Evolutionary conservation across 2,797 vertebrate genomes (phyloP).

Genomic region (Myotis vivesi): DNA sequence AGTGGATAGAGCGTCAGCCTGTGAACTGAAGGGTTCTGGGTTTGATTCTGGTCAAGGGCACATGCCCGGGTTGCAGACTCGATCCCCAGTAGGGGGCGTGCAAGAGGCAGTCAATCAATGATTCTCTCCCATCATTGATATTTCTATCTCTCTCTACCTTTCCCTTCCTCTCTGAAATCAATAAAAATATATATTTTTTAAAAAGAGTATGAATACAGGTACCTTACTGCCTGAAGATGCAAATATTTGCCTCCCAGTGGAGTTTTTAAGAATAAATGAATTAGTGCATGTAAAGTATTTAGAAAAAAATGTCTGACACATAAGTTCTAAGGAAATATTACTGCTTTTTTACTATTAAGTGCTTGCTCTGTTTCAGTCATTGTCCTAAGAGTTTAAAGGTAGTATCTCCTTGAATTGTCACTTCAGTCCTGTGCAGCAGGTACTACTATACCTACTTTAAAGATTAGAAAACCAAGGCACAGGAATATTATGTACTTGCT

Average conservation of each 20-base stretch:
- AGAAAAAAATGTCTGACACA: background rate
- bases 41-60: too few species aligned
- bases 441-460: background rate
- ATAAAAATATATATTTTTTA: too few species aligned
- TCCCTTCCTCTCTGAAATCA: too few species aligned
- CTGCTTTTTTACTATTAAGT: background rate
- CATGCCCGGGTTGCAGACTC: too few species aligned
- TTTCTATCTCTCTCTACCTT: too few species aligned
- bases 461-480: background rate
- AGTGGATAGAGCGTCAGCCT: too few species aligned
- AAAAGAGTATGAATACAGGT: background rate
- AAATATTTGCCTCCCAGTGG: background rate
- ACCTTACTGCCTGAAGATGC: background rate
- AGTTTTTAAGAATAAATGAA: background rate
- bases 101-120: too few species aligned
- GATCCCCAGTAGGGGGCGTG: too few species aligned
- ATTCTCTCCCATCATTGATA: too few species aligned
- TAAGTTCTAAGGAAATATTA: background rate
- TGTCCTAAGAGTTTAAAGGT: background rate
- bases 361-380: background rate
- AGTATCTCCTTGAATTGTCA: background rate
- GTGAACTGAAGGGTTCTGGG: too few species aligned
- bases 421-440: background rate
- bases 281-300: background rate
- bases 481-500: background rate